These are phyloP conservation scores for Druceiella hillmani DNA, from an alignment of 2,888 invertebrate genomes.

Conservation along the genomic window DNA sequence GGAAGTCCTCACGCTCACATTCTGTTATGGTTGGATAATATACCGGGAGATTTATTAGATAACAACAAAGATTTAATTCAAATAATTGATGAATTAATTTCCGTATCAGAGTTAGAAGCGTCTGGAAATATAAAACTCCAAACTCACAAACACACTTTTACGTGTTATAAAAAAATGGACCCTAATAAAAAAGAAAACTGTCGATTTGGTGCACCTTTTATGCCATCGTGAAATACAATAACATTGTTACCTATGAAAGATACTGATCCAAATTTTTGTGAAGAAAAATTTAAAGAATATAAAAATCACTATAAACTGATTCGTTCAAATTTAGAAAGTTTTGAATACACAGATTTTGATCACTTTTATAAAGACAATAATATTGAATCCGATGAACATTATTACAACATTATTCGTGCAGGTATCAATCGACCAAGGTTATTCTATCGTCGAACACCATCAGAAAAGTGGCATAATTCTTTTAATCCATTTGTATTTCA, in stretches of 20 bases:
- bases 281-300: conserved; percentile 22
- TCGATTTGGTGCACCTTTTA: conserved; percentile 29
- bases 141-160: conserved; percentile 29
- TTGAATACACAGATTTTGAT: conserved; percentile 26
- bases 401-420: conserved; percentile 25
- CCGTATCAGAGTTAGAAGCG: conserved; percentile 26
- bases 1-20: conserved; percentile 17
- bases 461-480: conserved; percentile 32
- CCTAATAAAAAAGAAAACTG: conserved; percentile 26
- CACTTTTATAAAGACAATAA: conserved; percentile 26
- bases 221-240: conserved; percentile 25
- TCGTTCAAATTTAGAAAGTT: conserved; percentile 26
- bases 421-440: conserved; percentile 30
- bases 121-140: conserved; percentile 27
- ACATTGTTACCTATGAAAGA: conserved; percentile 27
- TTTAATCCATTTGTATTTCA: conserved; percentile 33
- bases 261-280: conserved; percentile 17
- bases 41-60: conserved; percentile 24
- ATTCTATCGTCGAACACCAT: conserved; percentile 29
- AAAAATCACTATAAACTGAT: conserved; percentile 20
- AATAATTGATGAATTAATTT: conserved; percentile 26
- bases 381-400: conserved; percentile 27
- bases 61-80: conserved; percentile 21
- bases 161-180: conserved; percentile 27
- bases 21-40: conserved; percentile 21